Evolutionary conservation across 2,888 invertebrate genomes (phyloP).

Genomic region (Sarcophaga rosellei): DNA sequence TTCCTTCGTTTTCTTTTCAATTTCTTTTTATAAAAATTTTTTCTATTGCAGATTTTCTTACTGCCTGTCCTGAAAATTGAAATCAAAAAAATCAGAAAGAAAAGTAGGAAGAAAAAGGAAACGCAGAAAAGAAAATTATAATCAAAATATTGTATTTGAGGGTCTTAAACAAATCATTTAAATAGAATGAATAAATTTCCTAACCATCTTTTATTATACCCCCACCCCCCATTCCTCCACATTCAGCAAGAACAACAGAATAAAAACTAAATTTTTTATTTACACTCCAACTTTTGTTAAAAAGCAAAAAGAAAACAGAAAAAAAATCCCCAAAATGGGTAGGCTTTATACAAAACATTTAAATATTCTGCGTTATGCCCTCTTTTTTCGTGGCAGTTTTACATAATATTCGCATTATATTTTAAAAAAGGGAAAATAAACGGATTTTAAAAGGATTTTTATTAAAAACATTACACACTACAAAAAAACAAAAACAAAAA

Average conservation of each 20-base stretch:
- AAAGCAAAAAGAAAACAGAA: conserved; percentile 1
- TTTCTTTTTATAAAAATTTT: not conserved
- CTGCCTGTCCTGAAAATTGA: conserved; percentile 2
- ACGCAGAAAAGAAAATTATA: not conserved
- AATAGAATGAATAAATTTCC: conserved; percentile 54
- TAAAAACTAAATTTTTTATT: too few relatives aligned
- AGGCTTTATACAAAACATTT: conserved; percentile 50
- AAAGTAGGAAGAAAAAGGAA: not conserved
- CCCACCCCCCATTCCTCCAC: not conserved
- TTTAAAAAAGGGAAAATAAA: conserved; percentile 21
- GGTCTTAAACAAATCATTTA: conserved; percentile 63
- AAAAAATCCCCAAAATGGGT: conserved; percentile 37
- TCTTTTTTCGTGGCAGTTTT: conserved; percentile 31
- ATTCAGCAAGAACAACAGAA: too few relatives aligned
- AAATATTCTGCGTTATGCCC: conserved; percentile 55
- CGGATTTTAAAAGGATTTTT: conserved; percentile 50
- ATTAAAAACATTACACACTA: conserved; percentile 10
- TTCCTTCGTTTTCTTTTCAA: conserved; percentile 10
- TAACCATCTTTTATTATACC: not conserved
- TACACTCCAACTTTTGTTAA: not conserved
- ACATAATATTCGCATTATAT: conserved; percentile 66
- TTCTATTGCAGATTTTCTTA: conserved; percentile 11
- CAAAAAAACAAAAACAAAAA: not conserved
- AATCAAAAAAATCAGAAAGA: too few relatives aligned
- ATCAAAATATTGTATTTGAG: conserved; percentile 47